Conservation (phyloP, 2,113 vertebrate species). For the Mormyrus lacerda region DNA sequence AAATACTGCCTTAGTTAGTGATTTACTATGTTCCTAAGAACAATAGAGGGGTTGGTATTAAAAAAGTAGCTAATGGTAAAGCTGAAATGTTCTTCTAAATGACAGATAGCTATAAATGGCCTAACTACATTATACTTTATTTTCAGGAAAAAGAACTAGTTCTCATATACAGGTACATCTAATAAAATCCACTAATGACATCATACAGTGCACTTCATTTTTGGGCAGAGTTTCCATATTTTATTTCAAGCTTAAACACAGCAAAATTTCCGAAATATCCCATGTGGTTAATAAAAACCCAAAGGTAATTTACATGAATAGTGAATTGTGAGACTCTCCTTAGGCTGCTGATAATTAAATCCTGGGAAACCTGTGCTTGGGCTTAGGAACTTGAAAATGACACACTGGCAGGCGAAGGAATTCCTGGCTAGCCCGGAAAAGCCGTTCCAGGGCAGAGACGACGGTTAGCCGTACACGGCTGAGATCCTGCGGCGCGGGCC, state of each 20-base stretch:
- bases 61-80: background rate
- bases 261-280: background rate
- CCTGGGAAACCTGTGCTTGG: background rate
- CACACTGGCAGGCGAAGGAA: background rate
- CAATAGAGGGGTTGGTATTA: background rate
- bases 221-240: background rate
- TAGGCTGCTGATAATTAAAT: background rate
- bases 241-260: conserved; percentile 1
- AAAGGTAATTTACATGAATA: conserved; percentile 1
- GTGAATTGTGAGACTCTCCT: background rate
- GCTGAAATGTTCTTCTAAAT: background rate
- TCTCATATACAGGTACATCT: background rate
- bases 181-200: background rate
- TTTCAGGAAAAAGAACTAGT: background rate
- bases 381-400: background rate
- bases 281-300: conserved; percentile 1
- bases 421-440: background rate
- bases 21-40: background rate
- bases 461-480: background rate
- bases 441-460: background rate
- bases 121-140: background rate
- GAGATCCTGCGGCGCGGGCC: background rate
- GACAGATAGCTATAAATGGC: background rate
- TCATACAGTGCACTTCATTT: background rate
- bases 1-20: background rate